Base-by-base conservation (phyloP, 1,140 invertebrate genomes). In the Drosophila arizonae region DNA sequence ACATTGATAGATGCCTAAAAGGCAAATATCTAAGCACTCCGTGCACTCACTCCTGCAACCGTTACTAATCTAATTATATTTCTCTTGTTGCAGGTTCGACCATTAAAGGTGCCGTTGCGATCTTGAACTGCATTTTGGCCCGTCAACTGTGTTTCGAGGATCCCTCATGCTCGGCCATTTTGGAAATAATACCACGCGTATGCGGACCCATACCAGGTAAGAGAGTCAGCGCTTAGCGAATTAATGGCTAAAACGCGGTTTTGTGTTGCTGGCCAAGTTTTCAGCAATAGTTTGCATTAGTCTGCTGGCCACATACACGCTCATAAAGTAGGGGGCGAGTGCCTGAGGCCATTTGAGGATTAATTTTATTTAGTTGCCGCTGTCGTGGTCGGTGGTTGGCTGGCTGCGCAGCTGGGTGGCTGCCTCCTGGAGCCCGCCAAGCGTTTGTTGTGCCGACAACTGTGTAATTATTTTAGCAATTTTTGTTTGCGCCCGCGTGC, bases 121-220 rank as follows among this genome's bases (percentile, higher is more conserved):
- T 96, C 80, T 93, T 97, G 72, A 97, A 97, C 93, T 97, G 96
- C 92, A 94, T 97, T 58, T 93, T 96, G 78, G 96, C 96, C 15
- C 94, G 96, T 72, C 95, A 97, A 91, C 93, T 96, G 28, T 97
- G 96, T 92, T 96, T 96, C 90, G 96, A 97, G 90, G 96, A 97
- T 92, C 93, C 95, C 33, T 96, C 96, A 66, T 97, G 96, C 93
- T 96, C 96, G 71, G 96, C 96, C 48, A 97, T 97, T 90, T 92
- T 97, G 82, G 96, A 97, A 93, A 96, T 97, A 76, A 97, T 97
- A 84, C 96, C 96, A 28, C 94, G 96, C 76, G 96, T 97, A 61
- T 97, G 96, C 92, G 96, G 96, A 56, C 95, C 96, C 56, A 96
- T 97, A 93, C 94, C 96, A 91, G 96, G 96, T 97, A 30, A 30